Evolutionary conservation across 2,113 vertebrate genomes (phyloP).

Genomic region (Microcebus tavaratra): DNA sequence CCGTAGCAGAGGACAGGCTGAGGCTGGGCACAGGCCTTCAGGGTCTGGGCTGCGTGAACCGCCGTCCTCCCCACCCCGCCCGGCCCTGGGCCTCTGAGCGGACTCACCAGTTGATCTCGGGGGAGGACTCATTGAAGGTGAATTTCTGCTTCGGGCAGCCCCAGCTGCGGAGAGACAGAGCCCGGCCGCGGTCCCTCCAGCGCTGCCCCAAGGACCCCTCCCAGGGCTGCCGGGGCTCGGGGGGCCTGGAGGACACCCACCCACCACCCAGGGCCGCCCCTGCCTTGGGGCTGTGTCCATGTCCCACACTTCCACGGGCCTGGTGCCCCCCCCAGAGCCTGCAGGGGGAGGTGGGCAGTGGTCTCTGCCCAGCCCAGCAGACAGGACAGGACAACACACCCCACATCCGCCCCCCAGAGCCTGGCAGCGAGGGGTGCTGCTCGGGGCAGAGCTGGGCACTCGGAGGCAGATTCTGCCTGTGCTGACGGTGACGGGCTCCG

Average conservation of each 20-base stretch:
- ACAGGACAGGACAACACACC: rapidly evolving
- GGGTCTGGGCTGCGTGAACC: not conserved
- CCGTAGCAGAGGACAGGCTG: not conserved
- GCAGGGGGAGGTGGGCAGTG: not conserved
- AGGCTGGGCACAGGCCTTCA: not conserved
- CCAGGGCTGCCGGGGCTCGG: rapidly evolving
- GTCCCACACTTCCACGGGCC: not conserved
- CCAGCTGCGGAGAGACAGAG: constrained; percentile 79
- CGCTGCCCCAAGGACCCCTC: not conserved
- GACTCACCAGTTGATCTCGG: constrained; percentile 86
- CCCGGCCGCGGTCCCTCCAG: rapidly evolving
- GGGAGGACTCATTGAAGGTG: constrained; percentile 81
- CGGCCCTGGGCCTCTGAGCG: not conserved
- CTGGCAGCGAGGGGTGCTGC: not conserved
- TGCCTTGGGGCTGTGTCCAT: rapidly evolving
- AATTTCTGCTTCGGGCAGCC: constrained; percentile 86
- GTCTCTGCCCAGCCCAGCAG: not conserved
- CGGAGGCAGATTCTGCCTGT: rapidly evolving
- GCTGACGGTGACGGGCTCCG: rapidly evolving
- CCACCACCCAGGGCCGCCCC: not conserved
- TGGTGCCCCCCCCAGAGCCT: not conserved
- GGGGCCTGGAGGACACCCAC: rapidly evolving
- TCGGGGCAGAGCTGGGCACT: not conserved
- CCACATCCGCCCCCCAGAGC: not conserved
- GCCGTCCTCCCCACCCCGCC: too few relatives aligned